These are phyloP conservation scores for Dromiciops gliroides DNA, from an alignment of 2,113 vertebrate genomes.

Conservation along the genomic window DNA sequence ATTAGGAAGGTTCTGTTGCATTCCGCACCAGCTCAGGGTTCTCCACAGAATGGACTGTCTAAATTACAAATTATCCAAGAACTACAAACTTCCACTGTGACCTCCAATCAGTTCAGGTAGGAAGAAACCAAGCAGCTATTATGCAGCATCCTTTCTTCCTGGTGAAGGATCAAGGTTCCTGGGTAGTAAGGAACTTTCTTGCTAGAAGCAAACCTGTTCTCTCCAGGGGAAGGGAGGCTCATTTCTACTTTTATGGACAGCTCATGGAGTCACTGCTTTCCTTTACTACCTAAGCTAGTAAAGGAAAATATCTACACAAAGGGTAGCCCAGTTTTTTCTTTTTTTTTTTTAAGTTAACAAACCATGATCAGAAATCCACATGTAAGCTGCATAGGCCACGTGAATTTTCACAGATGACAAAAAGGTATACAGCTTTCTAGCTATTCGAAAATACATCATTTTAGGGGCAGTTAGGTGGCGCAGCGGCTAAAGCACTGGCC, in stretches of 20 bases:
- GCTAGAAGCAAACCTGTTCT: not conserved
- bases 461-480: too few relatives aligned
- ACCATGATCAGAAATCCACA: not conserved
- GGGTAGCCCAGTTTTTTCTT: not conserved
- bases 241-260: not conserved
- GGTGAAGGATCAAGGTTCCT: not conserved
- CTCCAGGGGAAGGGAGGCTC: not conserved
- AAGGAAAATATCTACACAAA: not conserved
- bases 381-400: not conserved
- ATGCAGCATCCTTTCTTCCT: not conserved
- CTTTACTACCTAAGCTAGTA: not conserved
- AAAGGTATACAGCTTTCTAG: not conserved
- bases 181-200: not conserved
- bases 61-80: not conserved
- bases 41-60: not conserved
- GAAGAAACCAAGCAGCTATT: not conserved
- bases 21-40: not conserved
- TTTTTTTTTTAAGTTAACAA: not conserved
- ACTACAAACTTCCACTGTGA: too few relatives aligned
- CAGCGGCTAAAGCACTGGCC: too few relatives aligned
- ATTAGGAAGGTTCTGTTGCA: not conserved
- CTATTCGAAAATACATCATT: not conserved
- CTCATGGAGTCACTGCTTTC: not conserved
- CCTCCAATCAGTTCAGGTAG: not conserved
- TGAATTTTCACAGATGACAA: not conserved